Evolutionary conservation across 2,797 vertebrate genomes (phyloP), one percentile per base, ranked within the genome.

Genomic region (Euphonia xanthogaster): DNA sequence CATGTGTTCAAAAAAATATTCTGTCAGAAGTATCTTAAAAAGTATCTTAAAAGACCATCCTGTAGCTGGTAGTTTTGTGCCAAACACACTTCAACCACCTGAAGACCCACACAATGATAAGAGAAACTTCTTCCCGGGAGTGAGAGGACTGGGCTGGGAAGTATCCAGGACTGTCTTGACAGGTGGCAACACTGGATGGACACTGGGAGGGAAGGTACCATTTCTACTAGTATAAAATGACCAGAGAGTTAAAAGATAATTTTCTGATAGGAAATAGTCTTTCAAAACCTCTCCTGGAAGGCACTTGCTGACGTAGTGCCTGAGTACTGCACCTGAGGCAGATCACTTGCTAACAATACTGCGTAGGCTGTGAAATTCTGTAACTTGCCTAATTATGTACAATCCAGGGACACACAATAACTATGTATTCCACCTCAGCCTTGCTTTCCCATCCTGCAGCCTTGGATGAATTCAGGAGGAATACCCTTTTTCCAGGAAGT

Each of bases 21-120:
- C 47, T 44, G 53, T 12, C 17, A 86, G 28, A 78, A 53, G 22
- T 17, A 33, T 11, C 37, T 51, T 54, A 31, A 73, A 58, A 68
- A 60, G 25, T 10, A 35, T 8, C 39, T 44, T 60, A 42, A 74
- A 65, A 61, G 44, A 27, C 7, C 30, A 4, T 44, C 67, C 67
- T 33, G 6, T 12, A 81, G 22, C 35, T 53, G 53, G 35, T 0
- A 3, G 30, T 48, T 86, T 76, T 42, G 61, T 68, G 22, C 28
- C 37, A 67, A 39, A 37, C 5, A 17, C 3, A 2, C 18, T 77
- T 89, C 47, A 75, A 24, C 3, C 11, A 58, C 35, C 35, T 30
- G 6, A 51, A 76, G 28, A 8, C 2, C 22, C 37, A 31, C 0
- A 2, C n/a, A 54, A 30, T 1, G 2, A 9, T 37, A 39, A 76